Percentiles rank a stretch among this genome's conserved stretches.
Conservation (phyloP, 2,888 invertebrate species). For the Dichetophora obliterata region DNA sequence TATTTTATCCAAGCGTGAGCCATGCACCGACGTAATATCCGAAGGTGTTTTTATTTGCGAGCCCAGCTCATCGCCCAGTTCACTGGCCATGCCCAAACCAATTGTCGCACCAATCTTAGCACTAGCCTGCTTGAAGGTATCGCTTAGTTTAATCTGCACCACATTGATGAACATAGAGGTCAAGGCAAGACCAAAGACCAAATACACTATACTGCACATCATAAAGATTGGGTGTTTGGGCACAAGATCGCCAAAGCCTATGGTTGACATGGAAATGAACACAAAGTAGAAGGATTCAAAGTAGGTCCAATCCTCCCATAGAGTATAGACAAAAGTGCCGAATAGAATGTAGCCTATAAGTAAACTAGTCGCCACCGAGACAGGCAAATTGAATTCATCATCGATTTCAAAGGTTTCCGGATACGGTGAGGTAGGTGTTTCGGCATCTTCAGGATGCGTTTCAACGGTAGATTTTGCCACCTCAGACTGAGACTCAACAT, state of each 20-base stretch:
- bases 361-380: slow-evolving; percentile 88
- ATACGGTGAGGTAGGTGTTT: slow-evolving; percentile 82
- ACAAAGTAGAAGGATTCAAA: slow-evolving; percentile 97
- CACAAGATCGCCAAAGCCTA: slow-evolving; percentile 95
- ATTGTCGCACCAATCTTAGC: slow-evolving; percentile 88
- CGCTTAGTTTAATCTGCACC: slow-evolving; percentile 85
- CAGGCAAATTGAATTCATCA: slow-evolving; percentile 95
- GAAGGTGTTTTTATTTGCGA: slow-evolving; percentile 59
- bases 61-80: slow-evolving; percentile 48
- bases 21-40: slow-evolving; percentile 62
- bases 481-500: slow-evolving; percentile 70
- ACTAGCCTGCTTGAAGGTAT: slow-evolving; percentile 87
- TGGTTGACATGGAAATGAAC: slow-evolving; percentile 96
- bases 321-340: slow-evolving; percentile 84
- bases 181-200: slow-evolving; percentile 93
- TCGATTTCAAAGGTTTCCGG: slow-evolving; percentile 83
- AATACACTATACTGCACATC: slow-evolving; percentile 92
- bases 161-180: slow-evolving; percentile 98
- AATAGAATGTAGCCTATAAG: slow-evolving; percentile 87
- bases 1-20: slow-evolving; percentile 61
- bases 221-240: slow-evolving; percentile 89
- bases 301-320: slow-evolving; percentile 89
- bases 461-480: slow-evolving; percentile 58
- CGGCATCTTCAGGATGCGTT: slow-evolving; percentile 53
- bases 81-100: slow-evolving; percentile 76